phyloP scores from a whole-genome alignment of 2,797 vertebrate genomes.

The Coilia nasus region DNA sequence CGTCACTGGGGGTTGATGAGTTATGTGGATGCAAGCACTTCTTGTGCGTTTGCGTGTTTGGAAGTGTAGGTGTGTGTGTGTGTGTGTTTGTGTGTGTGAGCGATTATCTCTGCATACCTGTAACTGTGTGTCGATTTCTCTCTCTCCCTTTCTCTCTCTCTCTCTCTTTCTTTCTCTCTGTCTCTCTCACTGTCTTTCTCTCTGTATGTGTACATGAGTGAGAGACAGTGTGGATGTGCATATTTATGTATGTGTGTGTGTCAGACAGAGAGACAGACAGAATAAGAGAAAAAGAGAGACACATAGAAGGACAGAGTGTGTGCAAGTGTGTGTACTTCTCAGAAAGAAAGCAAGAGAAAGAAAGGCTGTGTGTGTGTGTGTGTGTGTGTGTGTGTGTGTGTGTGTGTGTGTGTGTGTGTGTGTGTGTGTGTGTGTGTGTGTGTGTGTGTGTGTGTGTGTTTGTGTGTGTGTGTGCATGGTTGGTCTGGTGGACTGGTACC shows the following conservation, averaged over 20 bases:
- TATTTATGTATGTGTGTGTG: neutral
- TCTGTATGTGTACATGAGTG: too few species aligned
- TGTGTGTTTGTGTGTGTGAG: neutral
- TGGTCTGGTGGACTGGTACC: constrained; percentile 38
- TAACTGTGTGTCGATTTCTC: neutral
- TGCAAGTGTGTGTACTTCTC: too few species aligned
- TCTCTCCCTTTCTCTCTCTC: too few species aligned
- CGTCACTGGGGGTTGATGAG: constrained; percentile 57
- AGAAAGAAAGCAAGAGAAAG: too few species aligned
- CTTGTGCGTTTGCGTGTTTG: neutral
- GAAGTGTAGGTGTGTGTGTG: neutral
- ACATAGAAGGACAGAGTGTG: too few species aligned
- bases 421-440: neutral
- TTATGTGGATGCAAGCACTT: constrained; percentile 45
- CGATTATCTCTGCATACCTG: neutral
- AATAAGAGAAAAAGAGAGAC: too few species aligned
- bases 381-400: constrained; percentile 8
- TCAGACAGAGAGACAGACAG: too few species aligned
- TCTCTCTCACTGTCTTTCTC: too few species aligned
- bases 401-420: constrained; percentile 22
- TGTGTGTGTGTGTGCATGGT: constrained; percentile 26
- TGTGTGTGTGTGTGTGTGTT: neutral
- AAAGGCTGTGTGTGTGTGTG: neutral
- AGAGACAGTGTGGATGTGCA: neutral
- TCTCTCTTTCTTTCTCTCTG: too few species aligned